Evolutionary conservation across 2,888 invertebrate species (phyloP).

Genomic region (Lasioglossum leucozonium): DNA sequence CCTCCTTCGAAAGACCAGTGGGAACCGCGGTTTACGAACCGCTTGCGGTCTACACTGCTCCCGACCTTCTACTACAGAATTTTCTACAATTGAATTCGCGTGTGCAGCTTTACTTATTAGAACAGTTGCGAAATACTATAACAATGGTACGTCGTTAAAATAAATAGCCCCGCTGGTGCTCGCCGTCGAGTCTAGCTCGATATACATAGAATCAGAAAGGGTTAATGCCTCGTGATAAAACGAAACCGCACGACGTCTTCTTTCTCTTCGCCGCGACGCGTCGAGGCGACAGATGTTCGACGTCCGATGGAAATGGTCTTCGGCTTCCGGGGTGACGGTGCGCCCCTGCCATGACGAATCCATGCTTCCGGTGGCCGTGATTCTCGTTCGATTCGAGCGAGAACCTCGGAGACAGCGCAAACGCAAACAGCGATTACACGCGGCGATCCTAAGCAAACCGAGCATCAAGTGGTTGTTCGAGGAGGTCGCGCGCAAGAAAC

Average conservation of each 20-base stretch:
- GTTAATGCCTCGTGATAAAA: constrained; percentile 40
- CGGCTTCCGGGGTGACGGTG: not conserved
- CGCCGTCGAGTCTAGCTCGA: not conserved
- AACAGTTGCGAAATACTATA: not conserved
- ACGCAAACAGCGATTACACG: constrained; percentile 72
- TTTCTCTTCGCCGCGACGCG: not conserved
- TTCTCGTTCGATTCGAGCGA: constrained; percentile 42
- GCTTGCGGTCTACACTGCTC: not conserved
- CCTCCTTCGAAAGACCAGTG: constrained; percentile 47
- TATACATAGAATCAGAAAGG: not conserved
- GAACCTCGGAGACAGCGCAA: constrained; percentile 47
- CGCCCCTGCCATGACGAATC: constrained; percentile 6
- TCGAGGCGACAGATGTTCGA: constrained; percentile 17
- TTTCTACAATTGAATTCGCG: not conserved
- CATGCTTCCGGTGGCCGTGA: constrained; percentile 32
- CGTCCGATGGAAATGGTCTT: not conserved
- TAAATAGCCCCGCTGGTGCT: not conserved
- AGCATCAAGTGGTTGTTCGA: constrained; percentile 40
- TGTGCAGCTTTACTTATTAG: not conserved
- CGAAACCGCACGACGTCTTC: not conserved
- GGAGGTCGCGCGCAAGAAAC: constrained; percentile 46
- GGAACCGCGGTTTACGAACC: constrained; percentile 22
- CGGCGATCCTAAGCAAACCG: constrained; percentile 68
- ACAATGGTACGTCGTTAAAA: not conserved
- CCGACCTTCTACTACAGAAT: not conserved